Conservation (phyloP, 2,797 vertebrate genomes). For the Eulemur mongoz region DNA sequence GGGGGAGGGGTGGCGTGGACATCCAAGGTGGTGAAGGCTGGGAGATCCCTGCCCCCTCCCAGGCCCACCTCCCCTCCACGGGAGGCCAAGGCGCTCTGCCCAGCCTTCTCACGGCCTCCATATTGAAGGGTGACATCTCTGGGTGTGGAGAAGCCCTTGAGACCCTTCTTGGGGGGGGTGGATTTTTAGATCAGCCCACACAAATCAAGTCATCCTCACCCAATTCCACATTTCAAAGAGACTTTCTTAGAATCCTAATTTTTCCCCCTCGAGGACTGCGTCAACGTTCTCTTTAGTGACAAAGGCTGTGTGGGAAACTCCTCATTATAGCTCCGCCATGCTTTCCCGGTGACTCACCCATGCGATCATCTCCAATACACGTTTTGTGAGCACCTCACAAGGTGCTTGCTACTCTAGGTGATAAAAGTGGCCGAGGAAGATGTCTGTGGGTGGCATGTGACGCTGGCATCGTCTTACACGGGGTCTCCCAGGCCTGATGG, state of each 20-base stretch:
- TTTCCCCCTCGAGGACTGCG: not conserved
- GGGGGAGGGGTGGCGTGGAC: fast-evolving
- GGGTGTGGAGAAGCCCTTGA: not conserved
- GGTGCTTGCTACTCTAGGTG: not conserved
- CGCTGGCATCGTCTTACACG: not conserved
- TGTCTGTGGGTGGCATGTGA: not conserved
- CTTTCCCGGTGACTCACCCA: not conserved
- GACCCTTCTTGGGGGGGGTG: not conserved
- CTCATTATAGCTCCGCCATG: not conserved
- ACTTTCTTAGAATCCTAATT: not conserved
- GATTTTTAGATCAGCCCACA: not conserved
- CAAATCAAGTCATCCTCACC: not conserved
- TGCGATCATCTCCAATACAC: not conserved
- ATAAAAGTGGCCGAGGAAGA: not conserved
- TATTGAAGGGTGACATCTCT: not conserved
- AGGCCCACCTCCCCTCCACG: fast-evolving
- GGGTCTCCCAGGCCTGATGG: not conserved
- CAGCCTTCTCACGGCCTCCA: not conserved
- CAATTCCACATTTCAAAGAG: not conserved
- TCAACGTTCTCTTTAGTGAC: not conserved
- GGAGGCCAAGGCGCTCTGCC: not conserved
- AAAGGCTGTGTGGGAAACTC: not conserved
- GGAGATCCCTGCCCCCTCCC: not conserved
- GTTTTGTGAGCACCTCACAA: not conserved
- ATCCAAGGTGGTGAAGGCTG: not conserved